Evolutionary conservation across 2,113 vertebrate species (phyloP), one percentile per base, ranked within the genome.

Genomic region (Pelobates fuscus): DNA sequence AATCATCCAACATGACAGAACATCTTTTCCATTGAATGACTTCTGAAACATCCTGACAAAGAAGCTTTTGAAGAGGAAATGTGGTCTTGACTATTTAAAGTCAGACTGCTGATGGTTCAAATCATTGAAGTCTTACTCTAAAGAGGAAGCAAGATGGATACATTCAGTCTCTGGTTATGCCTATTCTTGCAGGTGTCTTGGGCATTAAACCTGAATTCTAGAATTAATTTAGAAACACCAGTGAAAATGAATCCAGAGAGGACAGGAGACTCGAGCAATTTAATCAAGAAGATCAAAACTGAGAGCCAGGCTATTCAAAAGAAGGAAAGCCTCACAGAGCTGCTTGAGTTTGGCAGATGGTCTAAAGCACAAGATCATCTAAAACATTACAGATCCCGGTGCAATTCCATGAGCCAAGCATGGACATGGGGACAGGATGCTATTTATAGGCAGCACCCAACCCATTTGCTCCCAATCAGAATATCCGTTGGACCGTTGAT

Each of bases 391-490:
- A 27, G 30, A 10, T 17, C 69, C 5, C 69, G 66, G 27, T 72
- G 77, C 26, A 67, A 32, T 20, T 20, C 44, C 29, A 67, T 73
- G 43, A 72, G 30, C n/a, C 62, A 72, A 24, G 57, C 63, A 4
- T 77, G 76, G 76, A 65, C 29, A 23, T 5, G 30, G 23, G 58
- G 54, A 14, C 60, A 72, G n/a, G 52, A 58, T 20, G 29, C 27
- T 8, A 25, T 37, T 15, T n/a, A 55, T 21, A 32, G 20, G 80
- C 79, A 52, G 25, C 81, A 20, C 76, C 72, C 0, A 62, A 78
- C 0, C 11, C 49, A 44, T 17, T 80, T n/a, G 46, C 70, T 90
- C 61, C 84, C 77, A 30, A 79, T 93, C 37, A 85, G 71, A 1
- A 79, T 89, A 1, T 74, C 81, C 5, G 80, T 86, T 74, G 6